A percentile compares a stretch with the other conserved stretches of the same genome.
Evolutionary conservation across 1,140 invertebrate genomes (phyloP).

Genomic region (Phortica variegata): DNA sequence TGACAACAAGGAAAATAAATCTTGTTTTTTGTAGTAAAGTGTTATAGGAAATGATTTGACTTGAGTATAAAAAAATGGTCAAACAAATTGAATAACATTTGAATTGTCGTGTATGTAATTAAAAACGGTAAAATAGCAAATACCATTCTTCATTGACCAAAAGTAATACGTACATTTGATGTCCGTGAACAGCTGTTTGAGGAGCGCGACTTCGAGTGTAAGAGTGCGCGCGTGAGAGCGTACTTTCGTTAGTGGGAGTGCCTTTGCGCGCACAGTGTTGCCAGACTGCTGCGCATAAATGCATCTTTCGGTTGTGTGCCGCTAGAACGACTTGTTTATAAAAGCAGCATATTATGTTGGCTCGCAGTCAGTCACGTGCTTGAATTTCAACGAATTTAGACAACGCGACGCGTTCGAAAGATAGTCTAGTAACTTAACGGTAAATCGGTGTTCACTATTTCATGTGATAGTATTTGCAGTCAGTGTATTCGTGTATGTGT

Average conservation of each 20-base stretch:
- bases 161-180: background rate
- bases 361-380: constrained; percentile 48
- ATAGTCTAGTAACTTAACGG: background rate
- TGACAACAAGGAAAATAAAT: no score
- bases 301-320: constrained; percentile 11
- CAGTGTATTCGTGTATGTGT: background rate
- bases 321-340: constrained; percentile 30
- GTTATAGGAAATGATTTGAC: no score
- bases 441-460: constrained; percentile 19
- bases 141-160: background rate
- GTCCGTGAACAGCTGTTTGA: background rate
- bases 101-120: constrained; percentile 10
- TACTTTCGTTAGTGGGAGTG: background rate
- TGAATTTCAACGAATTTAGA: constrained; percentile 33
- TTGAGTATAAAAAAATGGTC: background rate
- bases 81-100: constrained; percentile 10
- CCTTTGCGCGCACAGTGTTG: constrained; percentile 33
- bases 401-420: constrained; percentile 20
- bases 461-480: no score
- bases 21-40: no score
- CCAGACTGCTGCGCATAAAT: constrained; percentile 23
- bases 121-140: constrained; percentile 35
- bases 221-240: background rate
- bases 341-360: constrained; percentile 37
- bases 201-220: no score